These are phyloP conservation scores for Syndactyla subalaris DNA, from an alignment of 2,797 vertebrate species.

Conservation along the genomic window DNA sequence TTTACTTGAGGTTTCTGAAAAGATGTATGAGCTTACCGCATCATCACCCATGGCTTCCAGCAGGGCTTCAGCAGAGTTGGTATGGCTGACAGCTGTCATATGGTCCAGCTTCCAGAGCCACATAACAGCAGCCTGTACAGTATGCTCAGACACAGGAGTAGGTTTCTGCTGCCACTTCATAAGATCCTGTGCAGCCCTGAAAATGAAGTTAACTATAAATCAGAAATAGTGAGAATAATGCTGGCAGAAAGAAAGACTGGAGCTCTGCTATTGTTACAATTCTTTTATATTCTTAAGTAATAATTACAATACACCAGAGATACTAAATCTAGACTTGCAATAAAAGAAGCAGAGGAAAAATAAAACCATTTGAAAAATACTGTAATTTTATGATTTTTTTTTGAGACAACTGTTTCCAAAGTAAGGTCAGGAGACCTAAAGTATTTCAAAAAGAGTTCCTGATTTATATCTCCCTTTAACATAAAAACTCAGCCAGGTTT, in stretches of 20 bases:
- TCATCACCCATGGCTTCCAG: constrained; percentile 76
- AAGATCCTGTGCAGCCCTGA: constrained; percentile 70
- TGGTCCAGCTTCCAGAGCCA: constrained; percentile 77
- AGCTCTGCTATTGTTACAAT: neutral
- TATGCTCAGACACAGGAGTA: constrained; percentile 48
- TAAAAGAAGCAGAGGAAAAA: neutral
- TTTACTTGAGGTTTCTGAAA: constrained; percentile 38
- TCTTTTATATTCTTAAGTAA: neutral
- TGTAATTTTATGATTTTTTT: neutral
- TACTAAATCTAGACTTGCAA: neutral
- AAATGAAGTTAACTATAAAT: constrained; percentile 25
- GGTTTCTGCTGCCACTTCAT: constrained; percentile 74
- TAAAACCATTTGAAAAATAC: neutral
- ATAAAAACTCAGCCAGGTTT: neutral
- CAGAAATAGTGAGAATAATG: neutral
- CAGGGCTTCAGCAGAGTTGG: constrained; percentile 66
- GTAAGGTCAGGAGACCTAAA: neutral
- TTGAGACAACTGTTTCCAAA: neutral
- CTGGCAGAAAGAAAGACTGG: neutral
- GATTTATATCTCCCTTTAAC: neutral
- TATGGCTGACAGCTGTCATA: constrained; percentile 22
- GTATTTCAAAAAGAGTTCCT: neutral
- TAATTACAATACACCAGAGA: neutral
- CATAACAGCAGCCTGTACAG: constrained; percentile 69
- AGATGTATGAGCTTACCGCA: constrained; percentile 67